These are phyloP conservation scores for Cryptocephalus primarius DNA, from an alignment of 2,888 invertebrate genomes.

Conservation along the genomic window DNA sequence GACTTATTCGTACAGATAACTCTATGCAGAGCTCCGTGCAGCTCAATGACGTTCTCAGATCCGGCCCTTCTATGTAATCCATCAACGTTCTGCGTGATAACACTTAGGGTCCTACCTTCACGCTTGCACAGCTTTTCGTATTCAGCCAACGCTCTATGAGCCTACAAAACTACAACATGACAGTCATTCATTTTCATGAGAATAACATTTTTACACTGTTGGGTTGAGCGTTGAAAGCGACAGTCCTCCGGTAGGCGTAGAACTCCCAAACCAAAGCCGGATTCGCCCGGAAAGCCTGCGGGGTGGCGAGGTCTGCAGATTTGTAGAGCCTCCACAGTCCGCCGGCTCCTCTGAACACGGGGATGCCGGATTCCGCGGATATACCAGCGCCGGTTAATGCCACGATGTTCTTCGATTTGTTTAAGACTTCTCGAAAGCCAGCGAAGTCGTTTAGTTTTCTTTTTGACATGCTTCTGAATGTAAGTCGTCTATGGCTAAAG, in stretches of 20 bases:
- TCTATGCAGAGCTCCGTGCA: conserved; percentile 77
- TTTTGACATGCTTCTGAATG: not conserved
- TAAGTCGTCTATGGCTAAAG: too few species aligned
- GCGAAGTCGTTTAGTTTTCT: not conserved
- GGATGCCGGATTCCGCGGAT: conserved; percentile 90
- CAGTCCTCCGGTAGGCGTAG: conserved; percentile 72
- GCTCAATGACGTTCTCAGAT: conserved; percentile 65
- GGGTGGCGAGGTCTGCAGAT: conserved; percentile 56
- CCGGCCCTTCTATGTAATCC: conserved; percentile 86
- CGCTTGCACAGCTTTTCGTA: conserved; percentile 54
- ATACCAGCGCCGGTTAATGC: conserved; percentile 91
- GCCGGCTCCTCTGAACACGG: conserved; percentile 74
- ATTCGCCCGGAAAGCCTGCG: conserved; percentile 56
- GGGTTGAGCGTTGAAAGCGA: conserved; percentile 60
- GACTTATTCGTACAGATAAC: conserved; percentile 55
- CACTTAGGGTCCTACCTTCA: conserved; percentile 55
- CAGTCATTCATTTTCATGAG: not conserved
- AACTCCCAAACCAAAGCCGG: conserved; percentile 86
- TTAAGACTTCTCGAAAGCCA: conserved; percentile 40
- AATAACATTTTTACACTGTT: conserved; percentile 47
- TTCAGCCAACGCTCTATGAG: conserved; percentile 61
- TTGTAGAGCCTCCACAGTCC: conserved; percentile 73
- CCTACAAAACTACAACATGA: conserved; percentile 21
- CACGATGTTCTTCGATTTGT: conserved; percentile 46
- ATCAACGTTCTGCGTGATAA: conserved; percentile 97